phyloP scores from a whole-genome alignment of 2,888 invertebrate species.

The Ectropis crepuscularia region DNA sequence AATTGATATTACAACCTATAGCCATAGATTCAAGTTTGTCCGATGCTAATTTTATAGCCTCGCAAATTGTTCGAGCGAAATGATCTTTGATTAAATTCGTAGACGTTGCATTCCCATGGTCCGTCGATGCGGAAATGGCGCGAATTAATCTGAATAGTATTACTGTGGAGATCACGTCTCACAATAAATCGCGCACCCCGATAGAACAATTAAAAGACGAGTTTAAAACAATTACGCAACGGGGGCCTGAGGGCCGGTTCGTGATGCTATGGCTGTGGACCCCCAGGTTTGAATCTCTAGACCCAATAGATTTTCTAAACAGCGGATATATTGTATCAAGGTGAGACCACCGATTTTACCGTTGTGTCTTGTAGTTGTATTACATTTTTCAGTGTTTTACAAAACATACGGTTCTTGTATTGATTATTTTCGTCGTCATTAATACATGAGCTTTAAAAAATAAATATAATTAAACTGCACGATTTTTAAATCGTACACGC shows the following conservation, averaged over 20 bases:
- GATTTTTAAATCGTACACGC: no score
- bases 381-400: no score
- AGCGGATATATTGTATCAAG: not conserved
- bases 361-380: not conserved
- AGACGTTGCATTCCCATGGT: conserved; percentile 75
- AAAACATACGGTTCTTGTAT: no score
- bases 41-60: conserved; percentile 60
- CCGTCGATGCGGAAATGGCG: conserved; percentile 77
- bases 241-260: conserved; percentile 73
- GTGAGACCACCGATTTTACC: no score
- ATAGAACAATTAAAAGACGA: conserved; percentile 85
- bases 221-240: conserved; percentile 84
- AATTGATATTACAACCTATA: conserved; percentile 20
- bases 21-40: conserved; percentile 39
- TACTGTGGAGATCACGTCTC: conserved; percentile 78
- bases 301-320: conserved; percentile 4
- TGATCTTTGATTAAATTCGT: conserved; percentile 75
- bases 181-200: conserved; percentile 79
- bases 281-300: conserved; percentile 15
- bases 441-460: no score
- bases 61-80: conserved; percentile 59
- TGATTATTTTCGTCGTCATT: no score
- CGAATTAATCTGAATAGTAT: conserved; percentile 78
- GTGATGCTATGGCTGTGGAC: conserved; percentile 62
- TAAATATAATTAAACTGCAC: no score